phyloP scores from a whole-genome alignment of 2,113 vertebrate species.

The Tachysurus vachellii region DNA sequence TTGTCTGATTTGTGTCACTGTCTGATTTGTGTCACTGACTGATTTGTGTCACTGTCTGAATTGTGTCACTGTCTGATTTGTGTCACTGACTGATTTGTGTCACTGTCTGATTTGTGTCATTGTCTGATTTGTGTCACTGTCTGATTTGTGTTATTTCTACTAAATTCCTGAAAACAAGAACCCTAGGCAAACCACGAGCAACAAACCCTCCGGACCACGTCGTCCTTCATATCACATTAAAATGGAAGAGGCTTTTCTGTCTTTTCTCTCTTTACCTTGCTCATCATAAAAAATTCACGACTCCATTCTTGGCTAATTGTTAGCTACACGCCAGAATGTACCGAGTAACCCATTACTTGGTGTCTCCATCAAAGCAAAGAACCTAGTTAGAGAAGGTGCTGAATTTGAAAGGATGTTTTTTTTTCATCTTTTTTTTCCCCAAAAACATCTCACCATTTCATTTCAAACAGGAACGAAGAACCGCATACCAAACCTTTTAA shows the following conservation, averaged over 20 bases:
- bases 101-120: too few species aligned
- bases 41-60: too few species aligned
- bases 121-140: not conserved
- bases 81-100: too few species aligned
- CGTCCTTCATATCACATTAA: slow-evolving; percentile 45
- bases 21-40: not conserved
- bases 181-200: not conserved
- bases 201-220: slow-evolving; percentile 5
- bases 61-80: too few species aligned
- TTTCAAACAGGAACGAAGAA: not conserved
- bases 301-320: slow-evolving; percentile 77
- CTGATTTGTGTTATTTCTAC: not conserved
- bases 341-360: slow-evolving; percentile 74
- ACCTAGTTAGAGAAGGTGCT: slow-evolving; percentile 50
- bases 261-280: slow-evolving; percentile 59
- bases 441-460: not conserved
- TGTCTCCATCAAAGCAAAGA: slow-evolving; percentile 46
- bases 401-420: slow-evolving; percentile 30
- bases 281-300: slow-evolving; percentile 78
- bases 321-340: slow-evolving; percentile 72
- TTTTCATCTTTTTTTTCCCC: not conserved
- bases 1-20: not conserved
- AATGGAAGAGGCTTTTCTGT: slow-evolving; percentile 46
- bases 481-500: not conserved
- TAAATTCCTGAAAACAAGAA: slow-evolving; percentile 5